Percentiles rank a stretch among this genome's conserved stretches.
phyloP scores from a whole-genome alignment of 2,113 vertebrate species.

The Tricholaema leucomelas region DNA sequence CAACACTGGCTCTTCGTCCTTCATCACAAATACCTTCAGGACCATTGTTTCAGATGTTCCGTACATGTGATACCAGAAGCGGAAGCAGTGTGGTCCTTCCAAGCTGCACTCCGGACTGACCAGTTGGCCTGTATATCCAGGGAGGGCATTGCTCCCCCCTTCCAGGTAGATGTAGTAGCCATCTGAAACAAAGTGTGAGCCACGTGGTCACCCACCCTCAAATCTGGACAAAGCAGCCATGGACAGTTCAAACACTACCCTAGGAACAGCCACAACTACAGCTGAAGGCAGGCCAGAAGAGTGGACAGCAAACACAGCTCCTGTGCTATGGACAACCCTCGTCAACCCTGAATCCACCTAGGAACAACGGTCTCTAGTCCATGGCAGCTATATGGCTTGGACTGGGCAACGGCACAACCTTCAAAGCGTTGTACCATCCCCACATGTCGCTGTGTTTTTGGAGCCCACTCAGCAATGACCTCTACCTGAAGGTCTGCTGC shows the following conservation, averaged over 20 bases:
- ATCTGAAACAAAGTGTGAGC: conserved; percentile 38
- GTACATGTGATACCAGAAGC: conserved; percentile 87
- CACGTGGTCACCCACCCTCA: background rate
- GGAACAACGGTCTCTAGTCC: background rate
- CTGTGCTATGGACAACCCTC: background rate
- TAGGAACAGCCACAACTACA: background rate
- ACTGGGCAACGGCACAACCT: background rate
- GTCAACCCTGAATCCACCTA: background rate
- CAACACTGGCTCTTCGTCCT: background rate
- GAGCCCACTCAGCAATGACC: background rate
- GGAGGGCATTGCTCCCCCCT: conserved; percentile 45
- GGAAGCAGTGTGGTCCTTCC: conserved; percentile 74
- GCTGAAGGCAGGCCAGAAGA: background rate
- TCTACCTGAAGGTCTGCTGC: background rate
- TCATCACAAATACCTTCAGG: background rate
- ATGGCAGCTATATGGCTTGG: background rate
- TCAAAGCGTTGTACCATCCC: background rate
- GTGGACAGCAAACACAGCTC: background rate
- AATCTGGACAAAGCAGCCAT: background rate
- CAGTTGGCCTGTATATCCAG: conserved; percentile 73
- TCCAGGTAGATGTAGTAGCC: conserved; percentile 84
- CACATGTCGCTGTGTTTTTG: background rate
- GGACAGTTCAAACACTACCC: background rate
- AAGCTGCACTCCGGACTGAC: conserved; percentile 69
- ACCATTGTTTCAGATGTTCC: conserved; percentile 71